phyloP scores from a whole-genome alignment of 2,797 vertebrate species.

The Ctenopoma kingsleyae region DNA sequence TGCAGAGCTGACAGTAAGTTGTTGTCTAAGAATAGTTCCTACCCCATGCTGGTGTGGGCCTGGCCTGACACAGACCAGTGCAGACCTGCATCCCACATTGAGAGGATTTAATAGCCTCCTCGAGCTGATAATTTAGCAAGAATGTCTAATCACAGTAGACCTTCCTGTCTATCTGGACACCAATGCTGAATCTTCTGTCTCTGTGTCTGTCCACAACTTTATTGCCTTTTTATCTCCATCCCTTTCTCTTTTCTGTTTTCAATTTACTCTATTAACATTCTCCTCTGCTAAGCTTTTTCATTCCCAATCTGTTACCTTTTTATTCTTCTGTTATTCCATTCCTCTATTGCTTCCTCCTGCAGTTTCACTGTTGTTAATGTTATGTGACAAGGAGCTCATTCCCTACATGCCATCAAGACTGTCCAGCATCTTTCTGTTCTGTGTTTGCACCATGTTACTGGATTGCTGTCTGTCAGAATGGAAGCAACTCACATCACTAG shows the following conservation, averaged over 20 bases:
- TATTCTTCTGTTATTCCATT: slow-evolving; percentile 35
- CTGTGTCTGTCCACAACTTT: slow-evolving; percentile 22
- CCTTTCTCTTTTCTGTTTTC: slow-evolving; percentile 42
- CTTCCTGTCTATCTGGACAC: slow-evolving; percentile 62
- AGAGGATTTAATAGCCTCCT: slow-evolving; percentile 63
- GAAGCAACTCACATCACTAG: slow-evolving; percentile 49
- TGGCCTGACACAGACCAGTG: slow-evolving; percentile 50
- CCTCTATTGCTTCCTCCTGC: slow-evolving; percentile 33
- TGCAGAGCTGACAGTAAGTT: slow-evolving; percentile 37
- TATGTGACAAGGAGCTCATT: slow-evolving; percentile 67
- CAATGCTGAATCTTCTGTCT: slow-evolving; percentile 11
- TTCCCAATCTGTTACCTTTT: slow-evolving; percentile 35
- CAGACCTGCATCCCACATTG: slow-evolving; percentile 63
- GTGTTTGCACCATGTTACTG: slow-evolving; percentile 52
- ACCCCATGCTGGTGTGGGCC: slow-evolving; percentile 46
- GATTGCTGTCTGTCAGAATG: slow-evolving; percentile 36
- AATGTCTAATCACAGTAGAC: slow-evolving; percentile 63
- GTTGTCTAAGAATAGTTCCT: slow-evolving; percentile 73
- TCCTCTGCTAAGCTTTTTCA: slow-evolving; percentile 40
- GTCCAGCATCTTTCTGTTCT: slow-evolving; percentile 42
- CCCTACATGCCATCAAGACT: slow-evolving; percentile 63
- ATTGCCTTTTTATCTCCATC: background rate
- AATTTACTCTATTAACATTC: slow-evolving; percentile 36
- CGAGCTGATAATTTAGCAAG: slow-evolving; percentile 67
- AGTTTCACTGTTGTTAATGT: slow-evolving; percentile 53